A percentile compares a stretch with the other conserved stretches of the same genome.
Evolutionary conservation across 2,797 vertebrate species (phyloP).

Genomic region (Babyrousa celebensis): DNA sequence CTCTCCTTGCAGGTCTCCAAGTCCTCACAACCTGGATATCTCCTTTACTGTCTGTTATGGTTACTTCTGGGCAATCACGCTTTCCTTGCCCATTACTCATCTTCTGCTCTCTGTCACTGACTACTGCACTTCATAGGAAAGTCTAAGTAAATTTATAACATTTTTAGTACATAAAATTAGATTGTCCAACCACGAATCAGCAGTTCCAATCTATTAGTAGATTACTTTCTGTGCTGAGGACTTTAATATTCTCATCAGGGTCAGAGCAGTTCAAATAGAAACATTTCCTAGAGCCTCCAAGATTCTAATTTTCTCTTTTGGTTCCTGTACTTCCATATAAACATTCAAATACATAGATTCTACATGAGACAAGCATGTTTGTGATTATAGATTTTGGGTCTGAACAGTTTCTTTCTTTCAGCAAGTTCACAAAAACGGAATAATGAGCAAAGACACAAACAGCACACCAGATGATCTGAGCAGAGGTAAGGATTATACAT

Average conservation of each 20-base stretch:
- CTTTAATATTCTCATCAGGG: constrained; percentile 55
- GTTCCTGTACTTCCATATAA: background rate
- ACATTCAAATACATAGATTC: constrained; percentile 32
- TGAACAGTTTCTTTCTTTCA: constrained; percentile 5
- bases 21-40: background rate
- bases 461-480: background rate
- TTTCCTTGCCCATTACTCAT: constrained; percentile 10
- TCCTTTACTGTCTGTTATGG: constrained; percentile 34
- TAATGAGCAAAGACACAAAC: constrained; percentile 48
- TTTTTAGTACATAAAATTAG: constrained; percentile 59
- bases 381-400: background rate
- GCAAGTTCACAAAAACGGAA: background rate
- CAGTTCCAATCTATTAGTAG: constrained; percentile 31
- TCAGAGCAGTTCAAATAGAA: constrained; percentile 33
- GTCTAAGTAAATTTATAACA: constrained; percentile 63
- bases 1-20: background rate
- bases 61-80: constrained; percentile 35
- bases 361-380: background rate
- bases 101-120: background rate
- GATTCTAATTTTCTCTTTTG: constrained; percentile 45
- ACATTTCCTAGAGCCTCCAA: constrained; percentile 56
- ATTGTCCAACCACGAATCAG: background rate
- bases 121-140: background rate
- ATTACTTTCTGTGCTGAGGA: constrained; percentile 53
- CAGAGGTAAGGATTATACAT: background rate